These are phyloP conservation scores for Augochlora pura DNA, from an alignment of 1,140 invertebrate genomes.

Conservation along the genomic window DNA sequence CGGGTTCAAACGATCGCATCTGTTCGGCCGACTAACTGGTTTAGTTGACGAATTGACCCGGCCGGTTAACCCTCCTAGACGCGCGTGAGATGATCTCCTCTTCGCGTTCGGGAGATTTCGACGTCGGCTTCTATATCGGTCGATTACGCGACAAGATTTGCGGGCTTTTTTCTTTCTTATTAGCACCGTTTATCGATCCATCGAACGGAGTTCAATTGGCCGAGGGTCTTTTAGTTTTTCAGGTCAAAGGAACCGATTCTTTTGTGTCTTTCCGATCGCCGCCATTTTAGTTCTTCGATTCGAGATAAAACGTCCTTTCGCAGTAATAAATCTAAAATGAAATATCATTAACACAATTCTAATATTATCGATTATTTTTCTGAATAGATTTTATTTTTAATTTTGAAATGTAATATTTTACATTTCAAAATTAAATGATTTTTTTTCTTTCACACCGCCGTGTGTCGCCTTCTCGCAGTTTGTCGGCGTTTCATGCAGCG, in stretches of 20 bases:
- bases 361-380: no score
- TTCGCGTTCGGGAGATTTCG: conserved; percentile 23
- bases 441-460: not conserved
- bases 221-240: no score
- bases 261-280: no score
- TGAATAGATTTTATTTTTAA: no score
- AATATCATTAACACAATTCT: no score
- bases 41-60: conserved; percentile 74
- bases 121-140: conserved; percentile 9
- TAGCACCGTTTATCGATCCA: not conserved
- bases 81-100: conserved; percentile 49
- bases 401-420: no score
- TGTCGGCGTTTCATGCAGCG: conserved; percentile 38
- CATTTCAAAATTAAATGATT: no score
- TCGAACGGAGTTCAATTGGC: no score
- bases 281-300: no score
- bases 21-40: conserved; percentile 70
- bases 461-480: conserved; percentile 35
- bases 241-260: no score
- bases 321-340: no score
- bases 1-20: conserved; percentile 67
- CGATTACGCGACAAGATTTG: conserved; percentile 3
- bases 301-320: no score
- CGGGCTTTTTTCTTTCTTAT: not conserved
- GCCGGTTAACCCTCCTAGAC: conserved; percentile 70